phyloP scores from a whole-genome alignment of 2,888 invertebrate species.

The Schizaphis graminum region DNA sequence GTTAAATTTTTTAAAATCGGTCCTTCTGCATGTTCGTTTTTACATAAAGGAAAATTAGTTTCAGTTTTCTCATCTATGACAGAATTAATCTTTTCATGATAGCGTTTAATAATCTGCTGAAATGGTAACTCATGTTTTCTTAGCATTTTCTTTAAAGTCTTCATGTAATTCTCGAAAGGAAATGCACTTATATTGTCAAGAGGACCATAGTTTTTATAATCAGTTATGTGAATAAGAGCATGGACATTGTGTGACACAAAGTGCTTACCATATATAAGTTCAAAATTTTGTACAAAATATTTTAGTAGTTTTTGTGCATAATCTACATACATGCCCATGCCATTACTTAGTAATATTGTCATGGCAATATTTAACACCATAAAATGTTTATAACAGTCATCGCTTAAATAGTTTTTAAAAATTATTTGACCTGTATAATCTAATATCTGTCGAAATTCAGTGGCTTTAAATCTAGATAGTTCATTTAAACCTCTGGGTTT shows the following conservation, averaged over 20 bases:
- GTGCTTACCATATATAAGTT: conserved; percentile 1
- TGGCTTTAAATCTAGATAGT: no score
- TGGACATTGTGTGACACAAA: conserved; percentile 22
- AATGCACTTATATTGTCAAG: conserved; percentile 3
- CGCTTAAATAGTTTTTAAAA: neutral
- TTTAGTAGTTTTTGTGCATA: neutral
- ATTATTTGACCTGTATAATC: no score
- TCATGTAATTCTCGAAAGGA: neutral
- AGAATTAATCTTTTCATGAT: neutral
- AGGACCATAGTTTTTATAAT: neutral
- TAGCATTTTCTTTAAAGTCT: neutral
- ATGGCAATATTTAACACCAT: no score
- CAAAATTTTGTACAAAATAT: conserved; percentile 14
- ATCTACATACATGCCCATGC: no score
- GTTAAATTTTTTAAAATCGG: neutral
- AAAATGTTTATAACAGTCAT: conserved; percentile 11
- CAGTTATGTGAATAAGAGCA: neutral
- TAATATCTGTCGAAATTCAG: no score
- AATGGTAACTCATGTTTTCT: neutral
- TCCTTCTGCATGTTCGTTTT: neutral
- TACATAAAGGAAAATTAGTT: neutral
- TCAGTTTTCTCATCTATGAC: neutral
- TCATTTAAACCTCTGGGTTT: no score
- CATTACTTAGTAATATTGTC: no score
- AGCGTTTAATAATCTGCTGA: conserved; percentile 2